These are phyloP conservation scores for Oplegnathus fasciatus DNA, from an alignment of 2,113 vertebrate species.

Conservation along the genomic window DNA sequence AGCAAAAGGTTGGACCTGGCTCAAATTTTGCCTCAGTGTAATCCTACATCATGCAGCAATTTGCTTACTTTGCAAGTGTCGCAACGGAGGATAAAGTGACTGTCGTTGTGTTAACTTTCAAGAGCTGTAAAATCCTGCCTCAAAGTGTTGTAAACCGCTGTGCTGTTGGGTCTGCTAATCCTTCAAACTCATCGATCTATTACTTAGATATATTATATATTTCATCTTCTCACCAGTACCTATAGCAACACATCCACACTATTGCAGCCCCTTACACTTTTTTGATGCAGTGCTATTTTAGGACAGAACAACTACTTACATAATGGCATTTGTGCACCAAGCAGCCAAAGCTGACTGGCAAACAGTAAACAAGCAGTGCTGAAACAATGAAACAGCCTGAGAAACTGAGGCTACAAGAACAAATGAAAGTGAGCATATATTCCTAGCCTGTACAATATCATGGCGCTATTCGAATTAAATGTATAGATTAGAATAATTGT, in stretches of 20 bases:
- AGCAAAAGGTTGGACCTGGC: neutral
- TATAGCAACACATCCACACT: neutral
- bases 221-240: slow-evolving; percentile 1
- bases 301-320: neutral
- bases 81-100: neutral
- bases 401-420: slow-evolving; percentile 1
- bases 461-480: neutral
- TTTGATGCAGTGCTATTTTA: neutral
- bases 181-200: neutral
- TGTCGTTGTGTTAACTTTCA: neutral
- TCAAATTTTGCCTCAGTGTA: neutral
- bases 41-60: neutral
- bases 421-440: neutral
- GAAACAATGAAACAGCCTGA: neutral
- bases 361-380: neutral
- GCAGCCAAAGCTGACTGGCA: slow-evolving; percentile 3
- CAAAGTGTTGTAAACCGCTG: neutral
- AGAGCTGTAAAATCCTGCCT: neutral
- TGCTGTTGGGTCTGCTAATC: neutral
- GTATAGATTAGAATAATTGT: slow-evolving; percentile 10
- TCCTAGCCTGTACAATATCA: neutral
- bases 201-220: neutral
- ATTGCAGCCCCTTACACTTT: neutral
- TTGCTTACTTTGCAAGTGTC: too few species aligned
- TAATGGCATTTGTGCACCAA: neutral